Evolutionary conservation across 2,888 invertebrate species (phyloP), one percentile per base, ranked within the genome.

Genomic region (Orthosia gracilis): DNA sequence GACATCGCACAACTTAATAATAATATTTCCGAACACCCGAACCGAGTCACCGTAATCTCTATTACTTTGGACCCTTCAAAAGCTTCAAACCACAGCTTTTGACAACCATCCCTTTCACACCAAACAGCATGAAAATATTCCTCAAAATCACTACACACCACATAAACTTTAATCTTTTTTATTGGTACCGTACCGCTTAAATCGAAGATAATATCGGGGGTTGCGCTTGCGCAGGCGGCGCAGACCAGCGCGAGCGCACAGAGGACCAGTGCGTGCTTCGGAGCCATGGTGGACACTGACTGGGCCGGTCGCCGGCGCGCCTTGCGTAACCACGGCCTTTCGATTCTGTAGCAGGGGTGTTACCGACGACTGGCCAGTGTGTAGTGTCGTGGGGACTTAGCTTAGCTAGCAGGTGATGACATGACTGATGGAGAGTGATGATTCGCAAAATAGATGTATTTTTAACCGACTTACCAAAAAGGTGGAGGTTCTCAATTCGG

Each of bases 111-210:
- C 26, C 23, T 17, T 50, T 40, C 21, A 21, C 40, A n/a, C 15
- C 17, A 45, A 61, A 17, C 80, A 57, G 3, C 12, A 18, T 23
- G 21, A 12, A 52, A 17, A 31, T 17, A 61, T 65, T 61, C 13
- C 4, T 23, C 4, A 9, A 9, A 13, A 47, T n/a, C 77, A 80
- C 78, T 67, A 54, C 52, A 45, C 72, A 77, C 68, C 62, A 54
- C 76, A 84, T 21, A 21, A 40, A 61, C 21, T 7, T 21, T 9
- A 21, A 3, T 55, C 2, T 55, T 54, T 12, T 13, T 21, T n/a
- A 40, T 78, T 82, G 21, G 57, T 69, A 80, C 74, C 78, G 87
- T 89, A 90, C 89, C 89, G 79, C 80, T 89, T 49, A 89, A 76
- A 1, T 89, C 83, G 83, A 82, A 85, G 64, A 83, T 71, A 57